Percentiles rank a stretch among this genome's conserved stretches.
These are phyloP conservation scores for Hassar affinis DNA, from an alignment of 2,113 vertebrate genomes.

Conservation along the genomic window DNA sequence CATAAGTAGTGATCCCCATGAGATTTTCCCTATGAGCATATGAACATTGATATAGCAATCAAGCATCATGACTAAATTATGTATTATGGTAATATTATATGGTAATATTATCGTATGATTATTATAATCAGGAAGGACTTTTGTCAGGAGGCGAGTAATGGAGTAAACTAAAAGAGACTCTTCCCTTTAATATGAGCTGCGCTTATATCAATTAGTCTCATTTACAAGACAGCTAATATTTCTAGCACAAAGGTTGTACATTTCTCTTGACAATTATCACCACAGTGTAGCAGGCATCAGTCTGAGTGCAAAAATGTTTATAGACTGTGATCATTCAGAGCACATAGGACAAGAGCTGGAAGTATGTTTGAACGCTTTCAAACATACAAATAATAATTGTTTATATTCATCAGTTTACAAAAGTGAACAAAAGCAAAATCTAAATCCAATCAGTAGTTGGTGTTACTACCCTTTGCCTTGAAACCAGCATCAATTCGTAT, in stretches of 20 bases:
- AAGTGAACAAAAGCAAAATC: too few relatives aligned
- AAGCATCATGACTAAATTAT: not conserved
- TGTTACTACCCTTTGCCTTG: too few relatives aligned
- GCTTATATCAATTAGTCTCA: not conserved
- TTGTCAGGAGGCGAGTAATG: not conserved
- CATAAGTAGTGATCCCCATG: constrained; percentile 55
- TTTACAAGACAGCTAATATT: constrained; percentile 7
- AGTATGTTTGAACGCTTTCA: too few relatives aligned
- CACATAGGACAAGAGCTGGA: not conserved
- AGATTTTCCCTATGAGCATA: constrained; percentile 56
- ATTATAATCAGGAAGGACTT: constrained; percentile 12
- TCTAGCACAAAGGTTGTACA: constrained; percentile 5
- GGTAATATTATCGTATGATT: not conserved
- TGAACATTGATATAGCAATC: constrained; percentile 25
- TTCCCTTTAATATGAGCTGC: not conserved
- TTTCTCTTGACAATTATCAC: constrained; percentile 34
- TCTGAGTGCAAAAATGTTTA: constrained; percentile 27
- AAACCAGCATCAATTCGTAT: too few relatives aligned
- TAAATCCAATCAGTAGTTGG: too few relatives aligned
- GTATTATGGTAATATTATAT: not conserved
- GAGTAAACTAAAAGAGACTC: not conserved
- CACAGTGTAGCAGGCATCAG: constrained; percentile 12
- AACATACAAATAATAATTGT: too few relatives aligned
- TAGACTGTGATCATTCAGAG: not conserved
- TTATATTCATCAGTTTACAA: too few relatives aligned